Percentiles rank a stretch among this genome's conserved stretches.
phyloP scores from a whole-genome alignment of 2,113 vertebrate species.

The Canis aureus region DNA sequence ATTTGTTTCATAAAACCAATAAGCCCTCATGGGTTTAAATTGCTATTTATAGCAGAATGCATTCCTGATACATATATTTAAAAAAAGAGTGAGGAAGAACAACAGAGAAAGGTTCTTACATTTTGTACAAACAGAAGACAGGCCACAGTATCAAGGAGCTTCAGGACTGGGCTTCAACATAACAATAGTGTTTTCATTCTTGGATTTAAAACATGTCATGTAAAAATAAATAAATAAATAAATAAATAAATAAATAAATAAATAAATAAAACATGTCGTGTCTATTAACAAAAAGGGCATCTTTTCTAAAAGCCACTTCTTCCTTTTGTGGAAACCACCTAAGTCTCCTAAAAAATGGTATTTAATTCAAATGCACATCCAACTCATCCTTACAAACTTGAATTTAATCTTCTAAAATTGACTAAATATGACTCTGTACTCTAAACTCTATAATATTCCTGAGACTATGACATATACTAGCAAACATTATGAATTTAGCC shows the following conservation, averaged over 20 bases:
- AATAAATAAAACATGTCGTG: not conserved
- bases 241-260: too few species aligned
- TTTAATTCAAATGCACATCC: not conserved
- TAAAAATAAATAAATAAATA: too few species aligned
- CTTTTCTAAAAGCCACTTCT: not conserved
- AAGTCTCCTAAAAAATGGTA: not conserved
- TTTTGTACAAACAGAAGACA: not conserved
- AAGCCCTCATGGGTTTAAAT: not conserved
- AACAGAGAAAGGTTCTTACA: not conserved
- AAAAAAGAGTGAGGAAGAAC: not conserved
- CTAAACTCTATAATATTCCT: not conserved
- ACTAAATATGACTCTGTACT: not conserved
- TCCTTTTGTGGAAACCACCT: not conserved
- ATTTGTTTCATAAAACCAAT: not conserved
- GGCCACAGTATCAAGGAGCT: not conserved
- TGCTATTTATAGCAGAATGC: not conserved
- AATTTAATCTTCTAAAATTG: not conserved
- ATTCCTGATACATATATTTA: not conserved
- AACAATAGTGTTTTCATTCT: not conserved
- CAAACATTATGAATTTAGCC: not conserved
- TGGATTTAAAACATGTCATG: not conserved
- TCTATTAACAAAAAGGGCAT: not conserved
- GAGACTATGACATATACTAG: not conserved
- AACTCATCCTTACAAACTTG: not conserved
- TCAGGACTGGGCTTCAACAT: not conserved